A percentile compares a stretch with the other conserved stretches of the same genome.
Evolutionary conservation across 2,113 vertebrate genomes (phyloP).

Genomic region (Megaceryle maxima): DNA sequence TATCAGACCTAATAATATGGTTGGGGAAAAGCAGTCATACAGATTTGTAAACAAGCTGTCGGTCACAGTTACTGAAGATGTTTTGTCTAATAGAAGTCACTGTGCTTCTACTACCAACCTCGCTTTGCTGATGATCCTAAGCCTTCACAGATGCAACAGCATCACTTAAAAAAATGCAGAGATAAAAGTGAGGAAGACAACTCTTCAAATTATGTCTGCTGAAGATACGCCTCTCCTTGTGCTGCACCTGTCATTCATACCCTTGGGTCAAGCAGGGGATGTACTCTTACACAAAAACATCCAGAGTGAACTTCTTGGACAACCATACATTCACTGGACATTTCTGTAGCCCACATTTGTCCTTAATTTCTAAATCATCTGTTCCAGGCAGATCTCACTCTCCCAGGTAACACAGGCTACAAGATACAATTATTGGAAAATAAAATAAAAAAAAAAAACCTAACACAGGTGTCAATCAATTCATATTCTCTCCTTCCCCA

Average conservation of each 20-base stretch:
- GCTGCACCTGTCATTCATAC: not conserved
- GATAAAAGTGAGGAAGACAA: not conserved
- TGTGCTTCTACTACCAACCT: not conserved
- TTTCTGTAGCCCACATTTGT: not conserved
- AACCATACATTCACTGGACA: not conserved
- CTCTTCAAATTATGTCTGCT: not conserved
- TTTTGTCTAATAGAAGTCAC: not conserved
- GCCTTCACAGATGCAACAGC: not conserved
- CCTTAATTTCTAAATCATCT: not conserved
- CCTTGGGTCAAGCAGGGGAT: accelerated
- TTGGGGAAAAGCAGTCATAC: not conserved
- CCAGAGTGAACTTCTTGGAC: not conserved
- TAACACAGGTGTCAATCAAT: not conserved
- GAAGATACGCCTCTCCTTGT: not conserved
- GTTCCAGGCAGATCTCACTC: not conserved
- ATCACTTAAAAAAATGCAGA: not conserved
- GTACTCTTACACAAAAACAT: not conserved
- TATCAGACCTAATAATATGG: not conserved
- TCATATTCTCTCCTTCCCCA: not conserved
- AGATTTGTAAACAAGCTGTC: not conserved
- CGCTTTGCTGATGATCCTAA: not conserved
- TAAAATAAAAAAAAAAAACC: not conserved
- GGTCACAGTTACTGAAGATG: not conserved
- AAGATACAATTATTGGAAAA: not conserved
- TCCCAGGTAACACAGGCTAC: not conserved